phyloP scores from a whole-genome alignment of 2,888 invertebrate species.

The Dusona sp. region DNA sequence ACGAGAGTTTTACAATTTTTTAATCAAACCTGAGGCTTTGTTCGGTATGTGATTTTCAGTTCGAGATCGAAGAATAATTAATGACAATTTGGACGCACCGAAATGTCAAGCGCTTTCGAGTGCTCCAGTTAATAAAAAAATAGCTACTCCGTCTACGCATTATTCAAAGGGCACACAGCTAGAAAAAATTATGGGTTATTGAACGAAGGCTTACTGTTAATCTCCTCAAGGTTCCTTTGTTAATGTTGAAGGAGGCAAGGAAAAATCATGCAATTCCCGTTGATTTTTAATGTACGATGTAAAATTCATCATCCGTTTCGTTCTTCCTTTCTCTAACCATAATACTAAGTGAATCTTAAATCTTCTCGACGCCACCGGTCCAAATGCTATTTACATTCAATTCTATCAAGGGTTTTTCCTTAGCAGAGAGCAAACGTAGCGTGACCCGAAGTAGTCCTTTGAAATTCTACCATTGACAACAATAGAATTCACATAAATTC shows the following conservation, averaged over 20 bases:
- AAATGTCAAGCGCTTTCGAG: neutral
- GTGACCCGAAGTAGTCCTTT: neutral
- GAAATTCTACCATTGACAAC: neutral
- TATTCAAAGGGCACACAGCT: neutral
- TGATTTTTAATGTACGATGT: neutral
- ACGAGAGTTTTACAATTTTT: neutral
- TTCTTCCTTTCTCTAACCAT: too few species aligned
- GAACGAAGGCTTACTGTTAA: neutral
- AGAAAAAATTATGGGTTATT: neutral
- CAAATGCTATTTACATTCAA: neutral
- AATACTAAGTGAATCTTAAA: neutral
- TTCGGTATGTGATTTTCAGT: neutral
- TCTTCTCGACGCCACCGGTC: neutral
- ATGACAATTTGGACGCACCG: neutral
- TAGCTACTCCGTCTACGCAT: neutral
- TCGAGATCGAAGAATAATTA: neutral
- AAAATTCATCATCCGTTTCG: too few species aligned
- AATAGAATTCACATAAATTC: slow-evolving; percentile 11
- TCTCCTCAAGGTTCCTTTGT: neutral
- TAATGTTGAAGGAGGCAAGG: neutral
- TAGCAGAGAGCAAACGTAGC: neutral
- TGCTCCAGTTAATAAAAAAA: neutral
- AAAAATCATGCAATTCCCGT: neutral
- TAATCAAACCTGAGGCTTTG: neutral
- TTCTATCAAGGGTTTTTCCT: neutral